These are phyloP conservation scores for Fregata magnificens DNA, from an alignment of 2,113 vertebrate species.

Conservation along the genomic window DNA sequence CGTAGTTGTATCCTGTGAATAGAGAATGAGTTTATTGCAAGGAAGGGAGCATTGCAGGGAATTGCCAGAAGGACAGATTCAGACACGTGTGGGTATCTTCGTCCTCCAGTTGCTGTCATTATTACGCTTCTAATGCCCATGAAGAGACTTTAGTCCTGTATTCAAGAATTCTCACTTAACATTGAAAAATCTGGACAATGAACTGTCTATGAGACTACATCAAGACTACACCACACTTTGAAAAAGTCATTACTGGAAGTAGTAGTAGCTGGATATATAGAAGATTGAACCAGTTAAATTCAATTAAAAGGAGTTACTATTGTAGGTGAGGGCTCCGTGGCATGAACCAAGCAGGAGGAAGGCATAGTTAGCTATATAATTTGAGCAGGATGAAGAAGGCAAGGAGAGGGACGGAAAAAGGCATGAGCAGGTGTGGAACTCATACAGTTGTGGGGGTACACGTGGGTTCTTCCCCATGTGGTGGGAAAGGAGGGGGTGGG, in stretches of 20 bases:
- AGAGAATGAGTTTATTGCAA: neutral
- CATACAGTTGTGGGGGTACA: fast-evolving
- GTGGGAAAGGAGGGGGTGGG: neutral
- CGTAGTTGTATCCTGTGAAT: neutral
- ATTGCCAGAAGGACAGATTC: neutral
- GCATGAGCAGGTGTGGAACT: neutral
- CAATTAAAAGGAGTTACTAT: neutral
- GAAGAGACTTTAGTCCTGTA: neutral
- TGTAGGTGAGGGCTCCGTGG: neutral
- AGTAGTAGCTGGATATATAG: neutral
- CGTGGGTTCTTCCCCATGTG: neutral
- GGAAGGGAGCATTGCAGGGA: neutral
- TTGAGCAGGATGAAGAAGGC: neutral
- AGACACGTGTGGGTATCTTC: fast-evolving
- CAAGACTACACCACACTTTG: neutral
- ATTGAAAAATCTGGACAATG: neutral
- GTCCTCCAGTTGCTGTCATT: neutral
- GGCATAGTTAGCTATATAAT: neutral
- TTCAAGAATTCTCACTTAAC: neutral
- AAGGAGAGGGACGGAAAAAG: neutral
- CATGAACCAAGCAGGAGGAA: neutral
- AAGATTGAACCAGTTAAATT: neutral
- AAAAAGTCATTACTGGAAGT: neutral
- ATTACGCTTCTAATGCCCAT: neutral
- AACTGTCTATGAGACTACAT: neutral